phyloP scores from a whole-genome alignment of 2,113 vertebrate genomes.

The Lethenteron reissneri region DNA sequence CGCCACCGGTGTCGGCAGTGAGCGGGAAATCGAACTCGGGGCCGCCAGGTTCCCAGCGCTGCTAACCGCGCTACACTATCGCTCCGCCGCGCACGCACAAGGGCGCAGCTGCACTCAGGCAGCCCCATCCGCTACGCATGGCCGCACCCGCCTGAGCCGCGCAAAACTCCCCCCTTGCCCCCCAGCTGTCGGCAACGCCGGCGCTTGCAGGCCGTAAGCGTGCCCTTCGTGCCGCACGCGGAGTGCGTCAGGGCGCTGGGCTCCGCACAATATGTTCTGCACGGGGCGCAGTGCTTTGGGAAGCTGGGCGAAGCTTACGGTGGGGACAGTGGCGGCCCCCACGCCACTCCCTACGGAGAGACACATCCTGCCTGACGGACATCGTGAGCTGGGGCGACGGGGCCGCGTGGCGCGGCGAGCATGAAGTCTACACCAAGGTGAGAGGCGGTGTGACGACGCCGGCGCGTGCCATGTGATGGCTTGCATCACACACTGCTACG shows the following conservation, averaged over 20 bases:
- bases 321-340: constrained; percentile 70
- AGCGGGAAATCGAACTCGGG: too few relatives aligned
- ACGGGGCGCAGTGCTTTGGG: constrained; percentile 27
- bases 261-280: constrained; percentile 50
- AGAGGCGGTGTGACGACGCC: too few relatives aligned
- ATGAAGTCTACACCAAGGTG: constrained; percentile 59
- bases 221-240: constrained; percentile 36
- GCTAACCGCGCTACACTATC: too few relatives aligned
- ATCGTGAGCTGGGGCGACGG: constrained; percentile 86
- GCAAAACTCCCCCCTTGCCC: too few relatives aligned
- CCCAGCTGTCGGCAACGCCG: constrained; percentile 11
- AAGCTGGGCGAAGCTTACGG: constrained; percentile 39
- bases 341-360: constrained; percentile 30
- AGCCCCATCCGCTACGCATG: too few relatives aligned
- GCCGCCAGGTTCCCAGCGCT: too few relatives aligned
- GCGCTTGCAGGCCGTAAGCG: constrained; percentile 34
- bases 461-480: too few relatives aligned
- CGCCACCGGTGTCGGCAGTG: too few relatives aligned
- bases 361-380: constrained; percentile 57
- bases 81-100: too few relatives aligned
- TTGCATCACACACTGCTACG: too few relatives aligned
- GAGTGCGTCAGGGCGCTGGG: constrained; percentile 42
- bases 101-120: too few relatives aligned
- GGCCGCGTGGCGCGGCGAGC: constrained; percentile 56
- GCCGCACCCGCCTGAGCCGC: too few relatives aligned